Conservation (phyloP, 1,140 invertebrate species). For the Helicoverpa armigera region DNA sequence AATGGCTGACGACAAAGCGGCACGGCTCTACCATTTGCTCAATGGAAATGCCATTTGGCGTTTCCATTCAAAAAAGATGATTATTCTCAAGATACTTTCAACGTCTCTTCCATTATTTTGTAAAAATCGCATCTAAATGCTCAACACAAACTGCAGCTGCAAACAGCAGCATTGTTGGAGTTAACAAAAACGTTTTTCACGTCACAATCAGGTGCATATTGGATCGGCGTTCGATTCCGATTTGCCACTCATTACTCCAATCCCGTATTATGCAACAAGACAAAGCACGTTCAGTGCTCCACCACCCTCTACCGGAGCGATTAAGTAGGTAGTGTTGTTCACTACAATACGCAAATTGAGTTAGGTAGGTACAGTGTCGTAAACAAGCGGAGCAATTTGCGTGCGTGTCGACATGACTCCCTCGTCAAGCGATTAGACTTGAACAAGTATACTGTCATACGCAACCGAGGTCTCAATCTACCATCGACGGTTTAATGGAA, state of each 20-base stretch:
- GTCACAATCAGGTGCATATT: background rate
- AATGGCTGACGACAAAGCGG: conserved; percentile 71
- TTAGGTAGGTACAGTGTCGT: conserved; percentile 71
- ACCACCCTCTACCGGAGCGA: conserved; percentile 27
- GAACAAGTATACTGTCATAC: conserved; percentile 74
- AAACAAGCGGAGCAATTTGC: conserved; percentile 72
- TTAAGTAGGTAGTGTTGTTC: conserved; percentile 46
- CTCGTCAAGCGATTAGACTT: conserved; percentile 65
- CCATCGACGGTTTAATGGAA: conserved; percentile 62
- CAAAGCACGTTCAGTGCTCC: conserved; percentile 7
- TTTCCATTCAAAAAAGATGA: conserved; percentile 64
- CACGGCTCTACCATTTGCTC: conserved; percentile 67
- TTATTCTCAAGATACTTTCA: conserved; percentile 43
- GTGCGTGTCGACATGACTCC: conserved; percentile 56
- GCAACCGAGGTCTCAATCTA: conserved; percentile 60
- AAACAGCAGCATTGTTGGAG: no score
- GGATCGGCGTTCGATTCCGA: background rate
- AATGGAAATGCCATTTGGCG: conserved; percentile 74
- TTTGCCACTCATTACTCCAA: conserved; percentile 5
- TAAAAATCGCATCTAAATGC: conserved; percentile 1
- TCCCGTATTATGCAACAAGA: conserved; percentile 5
- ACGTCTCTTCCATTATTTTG: conserved; percentile 4
- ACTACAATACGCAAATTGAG: conserved; percentile 72
- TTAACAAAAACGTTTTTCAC: background rate
- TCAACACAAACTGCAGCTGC: conserved; percentile 1